These are phyloP conservation scores for Xiphophorus hellerii DNA, from an alignment of 2,113 vertebrate genomes.

Conservation along the genomic window DNA sequence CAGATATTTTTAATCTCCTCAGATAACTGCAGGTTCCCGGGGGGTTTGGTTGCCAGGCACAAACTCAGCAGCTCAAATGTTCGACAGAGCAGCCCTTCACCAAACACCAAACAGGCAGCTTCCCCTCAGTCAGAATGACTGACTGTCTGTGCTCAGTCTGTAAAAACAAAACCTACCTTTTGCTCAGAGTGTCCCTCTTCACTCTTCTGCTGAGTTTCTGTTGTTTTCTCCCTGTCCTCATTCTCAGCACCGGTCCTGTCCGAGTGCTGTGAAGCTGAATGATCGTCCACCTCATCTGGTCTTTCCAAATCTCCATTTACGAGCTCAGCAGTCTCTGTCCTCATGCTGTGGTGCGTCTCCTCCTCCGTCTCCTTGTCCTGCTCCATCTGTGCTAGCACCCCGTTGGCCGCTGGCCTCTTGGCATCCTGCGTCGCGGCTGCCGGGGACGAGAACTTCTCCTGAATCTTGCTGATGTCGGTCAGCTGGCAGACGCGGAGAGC, in stretches of 20 bases:
- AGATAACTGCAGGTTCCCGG: constrained; percentile 26
- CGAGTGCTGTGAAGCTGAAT: constrained; percentile 2
- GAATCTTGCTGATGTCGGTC: constrained; percentile 37
- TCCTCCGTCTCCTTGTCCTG: constrained; percentile 24
- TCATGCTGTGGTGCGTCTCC: constrained; percentile 11
- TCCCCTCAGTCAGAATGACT: constrained; percentile 1
- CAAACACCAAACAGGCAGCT: neutral
- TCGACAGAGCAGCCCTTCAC: constrained; percentile 41
- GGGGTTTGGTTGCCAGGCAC: neutral
- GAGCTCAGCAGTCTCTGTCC: constrained; percentile 44
- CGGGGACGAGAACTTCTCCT: constrained; percentile 28
- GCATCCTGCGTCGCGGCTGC: constrained; percentile 56
- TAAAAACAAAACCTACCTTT: constrained; percentile 55
- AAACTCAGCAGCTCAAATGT: constrained; percentile 42
- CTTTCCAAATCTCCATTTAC: constrained; percentile 74
- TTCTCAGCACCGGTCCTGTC: constrained; percentile 40
- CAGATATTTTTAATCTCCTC: constrained; percentile 51
- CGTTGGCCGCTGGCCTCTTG: constrained; percentile 59
- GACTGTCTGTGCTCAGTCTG: constrained; percentile 2
- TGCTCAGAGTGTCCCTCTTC: constrained; percentile 61
- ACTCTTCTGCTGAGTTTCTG: constrained; percentile 25
- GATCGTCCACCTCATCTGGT: constrained; percentile 35
- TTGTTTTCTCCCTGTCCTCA: constrained; percentile 27
- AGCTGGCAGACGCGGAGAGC: constrained; percentile 51
- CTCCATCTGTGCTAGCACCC: constrained; percentile 74